Conservation (phyloP, 1,140 invertebrate genomes). For the Lordiphosa stackelbergi region DNA sequence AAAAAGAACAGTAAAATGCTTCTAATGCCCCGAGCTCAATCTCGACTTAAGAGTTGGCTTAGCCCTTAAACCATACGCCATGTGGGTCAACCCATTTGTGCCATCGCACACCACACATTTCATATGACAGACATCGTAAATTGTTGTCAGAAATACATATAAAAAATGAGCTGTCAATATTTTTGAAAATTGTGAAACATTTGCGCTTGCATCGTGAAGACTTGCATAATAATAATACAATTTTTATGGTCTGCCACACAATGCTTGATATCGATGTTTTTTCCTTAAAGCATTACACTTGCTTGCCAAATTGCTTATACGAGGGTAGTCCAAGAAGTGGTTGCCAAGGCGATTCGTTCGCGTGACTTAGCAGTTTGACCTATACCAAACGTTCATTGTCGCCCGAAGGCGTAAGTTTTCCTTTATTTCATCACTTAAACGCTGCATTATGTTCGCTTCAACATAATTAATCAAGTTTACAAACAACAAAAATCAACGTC, state of each 20-base stretch:
- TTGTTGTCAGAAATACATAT: constrained; percentile 13
- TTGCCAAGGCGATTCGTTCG: too few species aligned
- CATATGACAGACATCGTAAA: constrained; percentile 33
- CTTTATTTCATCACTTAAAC: too few species aligned
- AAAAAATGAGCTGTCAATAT: constrained; percentile 60
- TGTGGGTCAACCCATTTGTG: constrained; percentile 41
- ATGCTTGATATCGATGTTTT: too few species aligned
- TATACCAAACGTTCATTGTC: too few species aligned
- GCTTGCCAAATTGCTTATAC: too few species aligned
- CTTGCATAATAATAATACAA: constrained; percentile 35
- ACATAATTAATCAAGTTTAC: too few species aligned
- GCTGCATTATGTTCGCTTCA: too few species aligned
- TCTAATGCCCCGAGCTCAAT: constrained; percentile 34
- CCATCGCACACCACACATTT: constrained; percentile 26
- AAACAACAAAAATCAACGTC: too few species aligned
- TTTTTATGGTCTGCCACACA: constrained; percentile 1
- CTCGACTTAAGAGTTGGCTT: constrained; percentile 18
- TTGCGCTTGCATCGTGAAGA: constrained; percentile 28
- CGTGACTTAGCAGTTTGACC: too few species aligned
- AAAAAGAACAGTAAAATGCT: constrained; percentile 59
- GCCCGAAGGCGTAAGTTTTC: too few species aligned
- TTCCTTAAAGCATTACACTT: too few species aligned
- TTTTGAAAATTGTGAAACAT: constrained; percentile 22
- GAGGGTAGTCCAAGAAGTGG: too few species aligned
- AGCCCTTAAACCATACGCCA: constrained; percentile 26